Base-by-base conservation (phyloP, 2,888 invertebrate genomes). In the Drosophila cognata region DNA sequence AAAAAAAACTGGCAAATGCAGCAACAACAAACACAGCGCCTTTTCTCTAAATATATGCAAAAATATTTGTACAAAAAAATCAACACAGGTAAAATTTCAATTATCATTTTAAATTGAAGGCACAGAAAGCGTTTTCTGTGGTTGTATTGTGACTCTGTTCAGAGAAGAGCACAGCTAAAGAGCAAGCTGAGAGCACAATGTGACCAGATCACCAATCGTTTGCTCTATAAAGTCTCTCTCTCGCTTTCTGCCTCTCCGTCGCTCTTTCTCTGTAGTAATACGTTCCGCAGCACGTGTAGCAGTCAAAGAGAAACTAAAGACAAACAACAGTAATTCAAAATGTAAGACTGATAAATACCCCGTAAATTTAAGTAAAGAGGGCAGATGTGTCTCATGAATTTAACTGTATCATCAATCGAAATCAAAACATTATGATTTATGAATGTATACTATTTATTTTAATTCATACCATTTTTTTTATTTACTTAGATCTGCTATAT, bases 51-150 rank as follows among this genome's bases (percentile, higher is more conserved):
- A 65, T 48, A 31, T 57, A 64, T 66, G 51, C 62, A 81, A 62
- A 66, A 71, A 68, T 16, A 33, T 64, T 25, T 51, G 11, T 56
- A 64, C 29, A 58, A 64, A 51, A 38, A 55, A 66, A 70, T 63
- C 31, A 71, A 63, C 71, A 48, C 66, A 66, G 70, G 81, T 79
- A 86, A 79, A 81, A 79, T 79, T 79, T 73, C 65, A 88, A 83
- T 85, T 79, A 82, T 58, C 77, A 79, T 83, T 86, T 84, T 76
- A 21, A 79, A 85, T 82, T 88, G 72, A 88, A 78, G 72, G 72
- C 63, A 74, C 65, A 69, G 71, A 76, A 76, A 73, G 56, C 65
- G 52, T 61, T 64, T 74, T 36, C 28, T 61, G 29, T 41, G n/a
- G 18, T 74, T 66, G 66, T 50, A 16, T 53, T 50, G 18, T 46